Conservation (phyloP, 2,888 invertebrate genomes). For the Hirudinaria manillensis region DNA sequence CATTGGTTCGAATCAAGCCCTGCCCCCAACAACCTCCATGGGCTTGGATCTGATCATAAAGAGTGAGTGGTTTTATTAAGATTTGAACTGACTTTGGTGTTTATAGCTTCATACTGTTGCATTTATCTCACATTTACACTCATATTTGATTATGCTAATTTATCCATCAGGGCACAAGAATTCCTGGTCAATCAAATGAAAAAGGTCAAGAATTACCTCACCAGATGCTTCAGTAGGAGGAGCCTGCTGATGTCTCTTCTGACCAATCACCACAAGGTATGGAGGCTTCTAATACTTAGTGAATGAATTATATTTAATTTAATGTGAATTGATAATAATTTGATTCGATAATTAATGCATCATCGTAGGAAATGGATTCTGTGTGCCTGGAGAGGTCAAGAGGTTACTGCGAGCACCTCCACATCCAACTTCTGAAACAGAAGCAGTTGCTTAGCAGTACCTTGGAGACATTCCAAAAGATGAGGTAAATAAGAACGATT, state of each 20-base stretch:
- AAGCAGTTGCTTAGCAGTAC: constrained; percentile 27
- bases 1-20: constrained; percentile 33
- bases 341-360: background rate
- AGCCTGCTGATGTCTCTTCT: constrained; percentile 4
- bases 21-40: background rate
- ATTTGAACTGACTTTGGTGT: background rate
- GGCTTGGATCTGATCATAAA: background rate
- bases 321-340: background rate
- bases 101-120: background rate
- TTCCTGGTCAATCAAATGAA: background rate
- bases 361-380: constrained; percentile 67
- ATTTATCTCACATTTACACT: too few species aligned
- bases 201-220: constrained; percentile 10
- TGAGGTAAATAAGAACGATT: constrained; percentile 36
- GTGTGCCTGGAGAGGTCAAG: constrained; percentile 76
- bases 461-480: constrained; percentile 31
- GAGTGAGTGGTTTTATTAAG: background rate
- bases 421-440: constrained; percentile 51
- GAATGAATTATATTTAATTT: background rate
- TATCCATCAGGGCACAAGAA: constrained; percentile 15
- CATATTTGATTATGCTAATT: background rate
- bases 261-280: constrained; percentile 10
- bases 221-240: constrained; percentile 24
- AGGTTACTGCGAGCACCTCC: constrained; percentile 75
- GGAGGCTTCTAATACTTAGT: background rate